Percentiles rank a stretch among this genome's conserved stretches.
Conservation (phyloP, 1,140 invertebrate genomes). For the Pseudomyrmex gracilis region DNA sequence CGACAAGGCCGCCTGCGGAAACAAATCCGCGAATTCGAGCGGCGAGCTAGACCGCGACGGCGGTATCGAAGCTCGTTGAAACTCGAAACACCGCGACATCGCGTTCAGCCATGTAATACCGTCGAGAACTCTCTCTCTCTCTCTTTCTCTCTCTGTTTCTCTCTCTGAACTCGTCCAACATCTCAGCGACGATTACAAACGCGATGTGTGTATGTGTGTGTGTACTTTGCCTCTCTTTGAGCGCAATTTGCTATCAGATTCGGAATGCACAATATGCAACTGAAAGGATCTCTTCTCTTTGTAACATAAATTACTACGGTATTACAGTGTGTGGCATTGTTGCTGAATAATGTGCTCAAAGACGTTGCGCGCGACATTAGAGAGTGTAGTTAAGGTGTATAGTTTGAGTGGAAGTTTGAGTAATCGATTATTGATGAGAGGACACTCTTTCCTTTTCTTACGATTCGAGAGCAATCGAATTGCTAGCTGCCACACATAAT, state of each 20-base stretch:
- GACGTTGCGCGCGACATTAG: too few species aligned
- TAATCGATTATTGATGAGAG: too few species aligned
- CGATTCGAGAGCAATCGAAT: too few species aligned
- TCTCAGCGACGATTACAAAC: constrained; percentile 18
- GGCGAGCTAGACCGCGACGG: constrained; percentile 39
- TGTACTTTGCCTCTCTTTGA: constrained; percentile 26
- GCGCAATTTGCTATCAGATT: constrained; percentile 26
- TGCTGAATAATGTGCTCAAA: not conserved
- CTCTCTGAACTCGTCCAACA: constrained; percentile 13
- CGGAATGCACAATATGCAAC: not conserved
- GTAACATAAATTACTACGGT: not conserved
- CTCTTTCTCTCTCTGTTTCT: too few species aligned
- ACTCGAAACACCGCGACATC: constrained; percentile 48
- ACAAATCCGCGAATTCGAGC: constrained; percentile 56
- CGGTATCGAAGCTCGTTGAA: constrained; percentile 36
- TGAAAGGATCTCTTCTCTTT: constrained; percentile 10
- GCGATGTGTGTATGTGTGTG: not conserved
- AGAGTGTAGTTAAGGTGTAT: too few species aligned
- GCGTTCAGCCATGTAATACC: constrained; percentile 15
- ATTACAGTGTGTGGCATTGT: not conserved
- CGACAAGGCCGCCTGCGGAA: constrained; percentile 41
- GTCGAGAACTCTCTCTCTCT: constrained; percentile 6
- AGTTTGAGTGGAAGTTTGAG: too few species aligned
- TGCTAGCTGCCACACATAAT: not conserved
- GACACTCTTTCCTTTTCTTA: too few species aligned